Evolutionary conservation across 2,113 vertebrate species (phyloP).

Genomic region (Tricholaema leucomelas): DNA sequence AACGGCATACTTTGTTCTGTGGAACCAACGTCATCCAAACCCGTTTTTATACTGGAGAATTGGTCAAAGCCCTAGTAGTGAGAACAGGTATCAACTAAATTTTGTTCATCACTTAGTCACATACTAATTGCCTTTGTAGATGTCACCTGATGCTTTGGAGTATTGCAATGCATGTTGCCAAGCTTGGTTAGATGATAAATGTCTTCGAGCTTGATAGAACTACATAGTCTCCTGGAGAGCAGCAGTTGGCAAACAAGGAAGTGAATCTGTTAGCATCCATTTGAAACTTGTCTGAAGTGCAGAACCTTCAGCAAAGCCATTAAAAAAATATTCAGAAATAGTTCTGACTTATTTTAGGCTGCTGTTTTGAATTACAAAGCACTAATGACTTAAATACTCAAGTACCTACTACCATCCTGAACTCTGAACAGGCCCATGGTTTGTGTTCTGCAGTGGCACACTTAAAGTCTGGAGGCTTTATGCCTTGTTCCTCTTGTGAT

Average conservation of each 20-base stretch:
- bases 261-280: background rate
- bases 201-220: background rate
- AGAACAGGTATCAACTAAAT: slow-evolving; percentile 82
- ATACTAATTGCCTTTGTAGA: background rate
- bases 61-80: slow-evolving; percentile 94
- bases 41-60: slow-evolving; percentile 94
- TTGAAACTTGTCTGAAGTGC: background rate
- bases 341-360: background rate
- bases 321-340: background rate
- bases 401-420: background rate
- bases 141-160: background rate
- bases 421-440: background rate
- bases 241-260: background rate
- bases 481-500: background rate
- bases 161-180: background rate
- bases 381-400: background rate
- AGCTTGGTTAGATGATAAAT: background rate
- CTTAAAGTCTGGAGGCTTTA: background rate
- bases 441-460: background rate
- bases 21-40: slow-evolving; percentile 96
- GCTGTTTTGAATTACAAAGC: background rate
- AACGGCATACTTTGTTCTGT: slow-evolving; percentile 95
- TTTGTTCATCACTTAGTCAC: background rate
- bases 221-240: background rate
- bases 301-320: background rate